A percentile compares a stretch with the other conserved stretches of the same genome.
These are phyloP conservation scores for Cydia amplana DNA, from an alignment of 1,140 invertebrate species.

Conservation along the genomic window DNA sequence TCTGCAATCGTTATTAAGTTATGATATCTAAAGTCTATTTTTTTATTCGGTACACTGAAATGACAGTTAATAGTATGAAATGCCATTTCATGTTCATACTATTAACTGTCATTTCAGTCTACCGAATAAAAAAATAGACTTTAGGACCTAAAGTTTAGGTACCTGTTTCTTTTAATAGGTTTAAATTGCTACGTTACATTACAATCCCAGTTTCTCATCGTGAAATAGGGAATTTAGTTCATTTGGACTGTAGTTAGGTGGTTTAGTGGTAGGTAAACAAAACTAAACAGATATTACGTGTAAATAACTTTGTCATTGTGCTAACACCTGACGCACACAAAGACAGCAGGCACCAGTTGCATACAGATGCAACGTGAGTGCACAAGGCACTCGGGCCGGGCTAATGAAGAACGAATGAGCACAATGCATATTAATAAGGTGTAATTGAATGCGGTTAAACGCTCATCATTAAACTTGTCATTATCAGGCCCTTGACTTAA, in stretches of 20 bases:
- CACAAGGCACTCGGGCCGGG: slow-evolving; percentile 1
- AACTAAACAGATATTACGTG: neutral
- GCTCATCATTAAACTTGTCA: neutral
- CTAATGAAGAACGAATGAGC: slow-evolving; percentile 12
- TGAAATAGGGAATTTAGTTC: neutral
- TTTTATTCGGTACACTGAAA: too few species aligned
- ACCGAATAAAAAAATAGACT: too few species aligned
- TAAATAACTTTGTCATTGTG: slow-evolving; percentile 20
- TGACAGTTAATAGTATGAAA: too few species aligned
- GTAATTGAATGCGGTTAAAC: neutral
- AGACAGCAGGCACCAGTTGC: slow-evolving; percentile 7
- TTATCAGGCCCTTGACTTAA: neutral
- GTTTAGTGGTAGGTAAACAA: neutral
- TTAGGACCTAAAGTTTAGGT: too few species aligned
- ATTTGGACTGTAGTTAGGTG: neutral
- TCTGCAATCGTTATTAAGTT: too few species aligned
- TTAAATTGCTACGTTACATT: too few species aligned
- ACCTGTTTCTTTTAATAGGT: too few species aligned
- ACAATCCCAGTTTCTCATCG: too few species aligned
- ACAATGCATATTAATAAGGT: slow-evolving; percentile 6
- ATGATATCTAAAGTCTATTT: too few species aligned
- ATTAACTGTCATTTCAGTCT: too few species aligned
- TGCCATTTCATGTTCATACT: too few species aligned
- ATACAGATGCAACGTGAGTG: slow-evolving; percentile 6
- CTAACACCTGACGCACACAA: slow-evolving; percentile 27